Conservation (phyloP, 2,888 invertebrate species). For the Neocrepidodera transversa region DNA sequence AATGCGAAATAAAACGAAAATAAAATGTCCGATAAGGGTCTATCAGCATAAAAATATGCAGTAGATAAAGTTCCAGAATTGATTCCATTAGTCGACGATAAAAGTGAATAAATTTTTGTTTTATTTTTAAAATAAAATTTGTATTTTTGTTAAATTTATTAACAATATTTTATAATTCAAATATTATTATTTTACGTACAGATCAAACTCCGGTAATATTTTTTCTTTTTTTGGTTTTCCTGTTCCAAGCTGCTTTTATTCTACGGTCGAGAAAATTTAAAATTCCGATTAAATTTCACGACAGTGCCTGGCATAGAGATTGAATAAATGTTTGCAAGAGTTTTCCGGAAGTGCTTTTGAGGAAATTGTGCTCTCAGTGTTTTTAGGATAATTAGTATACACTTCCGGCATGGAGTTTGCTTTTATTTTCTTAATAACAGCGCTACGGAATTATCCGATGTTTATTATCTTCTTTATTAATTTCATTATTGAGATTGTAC, state of each 20-base stretch:
- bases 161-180: too few relatives aligned
- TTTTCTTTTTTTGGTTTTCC: too few relatives aligned
- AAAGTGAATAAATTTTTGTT: too few relatives aligned
- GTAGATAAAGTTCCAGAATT: too few relatives aligned
- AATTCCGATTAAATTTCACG: constrained; percentile 20
- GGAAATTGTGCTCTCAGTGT: constrained; percentile 7
- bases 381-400: constrained; percentile 21
- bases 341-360: constrained; percentile 20
- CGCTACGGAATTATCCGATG: background rate
- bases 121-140: too few relatives aligned
- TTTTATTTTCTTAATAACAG: constrained; percentile 10
- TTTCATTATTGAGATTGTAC: too few relatives aligned
- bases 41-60: too few relatives aligned
- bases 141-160: too few relatives aligned
- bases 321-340: constrained; percentile 24
- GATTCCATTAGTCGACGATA: too few relatives aligned
- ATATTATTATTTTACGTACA: too few relatives aligned
- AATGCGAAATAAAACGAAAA: background rate
- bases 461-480: background rate
- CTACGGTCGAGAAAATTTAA: constrained; percentile 8
- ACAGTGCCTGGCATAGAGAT: constrained; percentile 1
- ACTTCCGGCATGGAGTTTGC: background rate
- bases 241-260: background rate
- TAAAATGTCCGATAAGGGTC: background rate
- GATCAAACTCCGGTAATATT: too few relatives aligned